Evolutionary conservation across 2,113 vertebrate genomes (phyloP).

Genomic region (Etheostoma cragini): DNA sequence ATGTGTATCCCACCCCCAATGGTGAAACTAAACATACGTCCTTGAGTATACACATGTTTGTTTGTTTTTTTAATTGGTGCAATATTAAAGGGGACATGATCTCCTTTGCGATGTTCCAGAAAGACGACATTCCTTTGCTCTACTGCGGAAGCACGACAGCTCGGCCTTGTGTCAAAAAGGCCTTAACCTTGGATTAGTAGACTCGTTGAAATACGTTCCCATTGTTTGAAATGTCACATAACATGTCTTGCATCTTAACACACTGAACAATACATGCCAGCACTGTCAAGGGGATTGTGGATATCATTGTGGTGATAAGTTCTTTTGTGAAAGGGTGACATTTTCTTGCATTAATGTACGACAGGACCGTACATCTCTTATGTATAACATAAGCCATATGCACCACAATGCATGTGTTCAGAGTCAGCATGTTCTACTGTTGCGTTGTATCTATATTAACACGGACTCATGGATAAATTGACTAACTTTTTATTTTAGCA

Average conservation of each 20-base stretch:
- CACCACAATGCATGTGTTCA: neutral
- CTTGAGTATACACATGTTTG: no score
- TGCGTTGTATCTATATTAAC: neutral
- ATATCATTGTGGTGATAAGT: neutral
- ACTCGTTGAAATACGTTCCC: constrained; percentile 16
- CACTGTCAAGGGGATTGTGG: constrained; percentile 5
- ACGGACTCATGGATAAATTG: neutral
- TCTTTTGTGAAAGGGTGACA: constrained; percentile 17
- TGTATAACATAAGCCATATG: neutral
- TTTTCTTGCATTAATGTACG: neutral
- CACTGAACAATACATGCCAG: constrained; percentile 10
- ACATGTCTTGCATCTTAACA: constrained; percentile 12
- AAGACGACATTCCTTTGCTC: neutral
- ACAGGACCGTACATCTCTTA: neutral
- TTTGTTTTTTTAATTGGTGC: neutral
- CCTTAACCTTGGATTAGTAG: constrained; percentile 48
- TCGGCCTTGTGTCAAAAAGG: constrained; percentile 2
- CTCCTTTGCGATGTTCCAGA: neutral
- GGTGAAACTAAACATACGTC: no score
- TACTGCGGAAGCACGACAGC: constrained; percentile 26
- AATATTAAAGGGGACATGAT: neutral
- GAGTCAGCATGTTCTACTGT: neutral
- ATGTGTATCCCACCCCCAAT: no score
- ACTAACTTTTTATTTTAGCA: neutral
- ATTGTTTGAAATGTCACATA: constrained; percentile 36